Base-by-base conservation (phyloP, 2,797 vertebrate species). In the Trematomus bernacchii region DNA sequence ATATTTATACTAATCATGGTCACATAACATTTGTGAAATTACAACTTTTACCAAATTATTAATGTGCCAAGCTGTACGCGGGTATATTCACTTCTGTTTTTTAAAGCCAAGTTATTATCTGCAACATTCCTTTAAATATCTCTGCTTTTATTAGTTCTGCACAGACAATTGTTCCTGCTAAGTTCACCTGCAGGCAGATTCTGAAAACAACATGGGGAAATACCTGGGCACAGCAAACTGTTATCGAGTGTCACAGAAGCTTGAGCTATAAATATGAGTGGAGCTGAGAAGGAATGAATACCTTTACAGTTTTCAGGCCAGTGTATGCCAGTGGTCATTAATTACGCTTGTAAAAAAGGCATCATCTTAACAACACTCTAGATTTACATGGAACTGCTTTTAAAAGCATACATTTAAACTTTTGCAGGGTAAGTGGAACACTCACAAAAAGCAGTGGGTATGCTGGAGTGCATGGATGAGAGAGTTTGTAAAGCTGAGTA, bases 401-500 rank as follows among this genome's bases (percentile, higher is more conserved):
- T 66, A 50, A 77, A 76, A 77, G 65, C 67, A 64, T 84, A 77
- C 77, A 68, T 80, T 63, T 85, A 54, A 64, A 71, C 64, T 80
- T 86, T 69, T 71, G 84, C 37, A 66, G 63, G 47, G 27, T 51
- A 11, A 3, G 51, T 10, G 43, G 33, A 71, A n/a, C 75, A 70
- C 71, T 77, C 60, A 60, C 62, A 69, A 82, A 85, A 77, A 54
- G 62, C 59, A 66, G 69, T n/a, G 27, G 40, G 50, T 71, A 54
- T 46, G 60, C 67, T 80, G 53, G 70, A 84, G 78, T 77, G 65
- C 67, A 54, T 16, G 52, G 61, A 81, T 30, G 79, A 63, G 70
- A 84, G 82, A 71, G 83, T 89, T 83, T 86, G 73, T 65, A 42
- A 77, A 71, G 78, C 84, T 2, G 74, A 87, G 82, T 48, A 79